These are phyloP conservation scores for Ophion obscuratus DNA, from an alignment of 2,888 invertebrate species.

Conservation along the genomic window DNA sequence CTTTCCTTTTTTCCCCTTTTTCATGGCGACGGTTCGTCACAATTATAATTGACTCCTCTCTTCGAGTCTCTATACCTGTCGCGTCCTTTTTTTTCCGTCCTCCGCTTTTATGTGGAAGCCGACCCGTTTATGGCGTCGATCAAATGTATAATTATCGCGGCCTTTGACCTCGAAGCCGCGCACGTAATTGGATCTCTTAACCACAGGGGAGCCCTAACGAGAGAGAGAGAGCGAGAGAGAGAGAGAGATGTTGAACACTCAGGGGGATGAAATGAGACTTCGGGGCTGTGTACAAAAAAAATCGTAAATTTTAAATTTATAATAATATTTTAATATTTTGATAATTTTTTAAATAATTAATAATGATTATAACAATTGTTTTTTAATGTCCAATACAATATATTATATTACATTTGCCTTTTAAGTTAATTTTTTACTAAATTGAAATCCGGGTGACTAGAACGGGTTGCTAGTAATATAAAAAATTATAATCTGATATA, in stretches of 20 bases:
- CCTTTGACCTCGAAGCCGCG: slow-evolving; percentile 46
- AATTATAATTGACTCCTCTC: neutral
- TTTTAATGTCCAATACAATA: too few relatives aligned
- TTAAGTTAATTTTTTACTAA: too few relatives aligned
- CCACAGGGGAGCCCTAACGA: slow-evolving; percentile 11
- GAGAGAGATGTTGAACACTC: neutral
- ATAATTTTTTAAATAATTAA: too few relatives aligned
- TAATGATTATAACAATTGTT: too few relatives aligned
- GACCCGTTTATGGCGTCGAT: slow-evolving; percentile 12
- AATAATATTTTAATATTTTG: too few relatives aligned
- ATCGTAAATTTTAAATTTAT: too few relatives aligned
- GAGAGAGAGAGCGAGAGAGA: slow-evolving; percentile 14
- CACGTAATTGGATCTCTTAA: slow-evolving; percentile 40
- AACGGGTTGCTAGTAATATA: too few relatives aligned
- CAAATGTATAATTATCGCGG: slow-evolving; percentile 57
- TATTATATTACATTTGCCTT: too few relatives aligned
- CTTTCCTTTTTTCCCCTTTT: neutral
- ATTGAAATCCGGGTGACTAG: too few relatives aligned
- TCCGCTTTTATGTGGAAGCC: neutral
- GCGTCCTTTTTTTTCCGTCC: slow-evolving; percentile 6
- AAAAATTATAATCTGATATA: too few relatives aligned
- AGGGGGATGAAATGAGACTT: slow-evolving; percentile 1
- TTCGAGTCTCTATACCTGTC: neutral
- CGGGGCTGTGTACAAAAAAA: too few relatives aligned
- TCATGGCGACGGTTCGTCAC: neutral